Conservation (phyloP, 2,797 vertebrate genomes). For the Garrulus glandarius region DNA sequence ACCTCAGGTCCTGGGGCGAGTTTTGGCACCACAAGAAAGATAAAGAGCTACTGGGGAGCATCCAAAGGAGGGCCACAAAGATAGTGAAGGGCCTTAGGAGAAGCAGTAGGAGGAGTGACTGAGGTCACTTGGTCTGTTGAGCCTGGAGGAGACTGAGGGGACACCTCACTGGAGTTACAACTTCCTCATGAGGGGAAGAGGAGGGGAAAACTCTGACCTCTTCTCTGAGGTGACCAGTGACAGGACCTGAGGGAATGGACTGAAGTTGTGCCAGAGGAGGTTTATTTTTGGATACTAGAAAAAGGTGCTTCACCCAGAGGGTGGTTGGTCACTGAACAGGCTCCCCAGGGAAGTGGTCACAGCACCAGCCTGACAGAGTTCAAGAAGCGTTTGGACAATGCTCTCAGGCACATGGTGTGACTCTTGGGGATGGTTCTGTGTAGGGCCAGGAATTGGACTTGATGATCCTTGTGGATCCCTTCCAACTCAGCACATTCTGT, state of each 20-base stretch:
- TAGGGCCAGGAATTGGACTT: accelerated
- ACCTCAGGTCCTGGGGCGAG: no score
- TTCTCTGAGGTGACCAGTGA: neutral
- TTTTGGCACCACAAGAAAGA: neutral
- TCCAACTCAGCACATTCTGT: neutral
- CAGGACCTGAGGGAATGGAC: neutral
- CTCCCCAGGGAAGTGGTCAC: neutral
- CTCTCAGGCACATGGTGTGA: neutral
- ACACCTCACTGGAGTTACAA: neutral
- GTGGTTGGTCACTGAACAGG: neutral
- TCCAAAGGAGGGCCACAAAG: neutral
- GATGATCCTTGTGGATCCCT: neutral
- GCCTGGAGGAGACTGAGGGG: neutral
- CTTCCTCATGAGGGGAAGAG: neutral
- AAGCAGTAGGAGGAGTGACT: neutral
- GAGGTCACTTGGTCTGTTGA: neutral
- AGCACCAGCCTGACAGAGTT: neutral
- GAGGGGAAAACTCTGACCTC: no score
- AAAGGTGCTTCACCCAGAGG: no score
- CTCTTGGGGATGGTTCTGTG: neutral
- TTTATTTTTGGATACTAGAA: neutral
- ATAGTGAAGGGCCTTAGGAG: neutral
- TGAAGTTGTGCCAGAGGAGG: neutral
- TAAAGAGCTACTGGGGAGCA: no score
- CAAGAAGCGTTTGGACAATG: neutral